Percentiles rank a stretch among this genome's conserved stretches.
Conservation (phyloP, 2,888 invertebrate species). For the Desoria tigrina region DNA sequence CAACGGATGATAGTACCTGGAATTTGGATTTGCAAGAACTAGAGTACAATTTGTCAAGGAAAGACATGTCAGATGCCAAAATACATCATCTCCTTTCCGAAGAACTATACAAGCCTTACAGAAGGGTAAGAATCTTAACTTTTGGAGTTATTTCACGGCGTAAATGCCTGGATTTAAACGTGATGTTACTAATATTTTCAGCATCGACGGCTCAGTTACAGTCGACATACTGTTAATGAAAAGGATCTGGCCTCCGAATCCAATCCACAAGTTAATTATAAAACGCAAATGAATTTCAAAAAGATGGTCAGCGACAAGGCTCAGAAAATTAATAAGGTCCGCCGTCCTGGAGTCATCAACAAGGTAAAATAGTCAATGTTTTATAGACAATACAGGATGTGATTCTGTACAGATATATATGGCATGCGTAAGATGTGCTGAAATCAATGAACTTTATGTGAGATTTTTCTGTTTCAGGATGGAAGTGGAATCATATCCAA, state of each 20-base stretch:
- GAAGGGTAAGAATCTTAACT: constrained; percentile 51
- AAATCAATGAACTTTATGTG: too few species aligned
- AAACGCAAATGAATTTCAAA: constrained; percentile 86
- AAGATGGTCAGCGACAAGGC: constrained; percentile 82
- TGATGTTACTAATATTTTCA: constrained; percentile 58
- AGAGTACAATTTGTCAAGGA: constrained; percentile 88
- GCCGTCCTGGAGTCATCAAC: constrained; percentile 45
- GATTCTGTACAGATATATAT: too few species aligned
- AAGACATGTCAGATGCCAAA: constrained; percentile 89
- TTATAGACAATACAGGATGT: too few species aligned
- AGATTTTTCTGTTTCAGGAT: constrained; percentile 33
- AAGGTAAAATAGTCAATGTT: constrained; percentile 11
- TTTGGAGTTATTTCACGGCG: too few species aligned
- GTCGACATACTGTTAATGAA: constrained; percentile 86
- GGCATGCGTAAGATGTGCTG: too few species aligned
- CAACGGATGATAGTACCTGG: constrained; percentile 79
- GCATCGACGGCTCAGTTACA: constrained; percentile 87
- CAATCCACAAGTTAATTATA: constrained; percentile 75
- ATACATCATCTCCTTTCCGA: constrained; percentile 89
- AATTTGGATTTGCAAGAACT: constrained; percentile 91
- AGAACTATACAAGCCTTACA: constrained; percentile 81
- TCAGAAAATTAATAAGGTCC: constrained; percentile 74
- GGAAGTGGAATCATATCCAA: constrained; percentile 28
- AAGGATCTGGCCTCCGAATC: constrained; percentile 72
- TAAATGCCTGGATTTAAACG: neutral